Percentiles rank a stretch among this genome's conserved stretches.
These are phyloP conservation scores for Mystacornis crossleyi DNA, from an alignment of 2,113 vertebrate genomes.

Conservation along the genomic window DNA sequence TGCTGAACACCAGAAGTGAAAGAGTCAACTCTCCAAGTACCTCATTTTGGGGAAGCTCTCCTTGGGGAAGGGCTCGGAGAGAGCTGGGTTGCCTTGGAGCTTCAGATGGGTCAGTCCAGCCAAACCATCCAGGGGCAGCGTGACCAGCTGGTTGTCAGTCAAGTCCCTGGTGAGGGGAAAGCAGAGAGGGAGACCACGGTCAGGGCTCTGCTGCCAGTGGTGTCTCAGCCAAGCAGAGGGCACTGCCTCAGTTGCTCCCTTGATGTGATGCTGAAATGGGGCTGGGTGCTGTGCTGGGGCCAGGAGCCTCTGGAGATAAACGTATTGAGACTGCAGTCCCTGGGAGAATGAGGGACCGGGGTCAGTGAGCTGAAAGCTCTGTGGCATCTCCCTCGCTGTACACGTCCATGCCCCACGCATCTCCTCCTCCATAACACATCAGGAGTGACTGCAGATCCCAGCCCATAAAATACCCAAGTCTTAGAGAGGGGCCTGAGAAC, in stretches of 20 bases:
- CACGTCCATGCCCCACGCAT: fast-evolving
- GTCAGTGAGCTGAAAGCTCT: not conserved
- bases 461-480: not conserved
- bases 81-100: slow-evolving; percentile 86
- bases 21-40: slow-evolving; percentile 66
- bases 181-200: not conserved
- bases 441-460: not conserved
- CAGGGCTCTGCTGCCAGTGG: not conserved
- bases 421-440: not conserved
- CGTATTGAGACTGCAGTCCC: not conserved
- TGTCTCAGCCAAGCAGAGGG: not conserved
- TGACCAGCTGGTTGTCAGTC: slow-evolving; percentile 84
- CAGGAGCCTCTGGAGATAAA: not conserved
- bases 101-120: slow-evolving; percentile 89
- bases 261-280: not conserved
- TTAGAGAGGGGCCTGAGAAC: not conserved
- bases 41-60: slow-evolving; percentile 91
- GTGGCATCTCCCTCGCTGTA: not conserved
- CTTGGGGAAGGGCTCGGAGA: slow-evolving; percentile 85
- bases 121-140: slow-evolving; percentile 84
- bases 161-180: slow-evolving; percentile 81
- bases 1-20: not conserved
- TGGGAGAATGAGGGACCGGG: not conserved
- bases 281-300: not conserved
- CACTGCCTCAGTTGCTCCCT: not conserved